These are phyloP conservation scores for Brachionichthys hirsutus DNA, from an alignment of 2,113 vertebrate genomes.

Conservation along the genomic window DNA sequence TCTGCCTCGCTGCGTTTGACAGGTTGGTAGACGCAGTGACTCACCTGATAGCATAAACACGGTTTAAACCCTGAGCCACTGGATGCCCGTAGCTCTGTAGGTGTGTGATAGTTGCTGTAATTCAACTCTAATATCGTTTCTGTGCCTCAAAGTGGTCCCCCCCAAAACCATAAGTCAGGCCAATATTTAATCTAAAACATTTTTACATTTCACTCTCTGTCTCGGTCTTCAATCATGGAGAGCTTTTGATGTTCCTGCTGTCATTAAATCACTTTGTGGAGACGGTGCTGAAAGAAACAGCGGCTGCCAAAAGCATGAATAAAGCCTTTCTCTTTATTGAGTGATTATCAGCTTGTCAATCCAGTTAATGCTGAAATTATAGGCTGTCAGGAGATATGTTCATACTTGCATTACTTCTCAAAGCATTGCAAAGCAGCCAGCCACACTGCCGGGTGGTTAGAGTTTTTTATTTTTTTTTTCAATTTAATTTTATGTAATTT, in stretches of 20 bases:
- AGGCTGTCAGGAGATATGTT: constrained; percentile 52
- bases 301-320: constrained; percentile 57
- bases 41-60: neutral
- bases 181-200: constrained; percentile 3
- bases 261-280: constrained; percentile 42
- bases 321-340: constrained; percentile 60
- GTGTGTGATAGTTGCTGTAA: neutral
- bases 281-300: constrained; percentile 47
- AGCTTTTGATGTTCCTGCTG: constrained; percentile 35
- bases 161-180: constrained; percentile 7
- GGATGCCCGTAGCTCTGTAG: neutral
- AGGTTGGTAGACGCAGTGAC: constrained; percentile 65
- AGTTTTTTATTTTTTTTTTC: constrained; percentile 31
- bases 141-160: constrained; percentile 6
- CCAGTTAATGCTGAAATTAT: constrained; percentile 65
- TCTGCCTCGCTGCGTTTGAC: constrained; percentile 82
- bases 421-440: constrained; percentile 41
- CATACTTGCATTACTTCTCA: constrained; percentile 47
- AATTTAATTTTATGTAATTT: constrained; percentile 50
- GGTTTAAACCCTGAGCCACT: neutral
- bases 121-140: neutral
- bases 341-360: constrained; percentile 69
- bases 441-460: constrained; percentile 15
- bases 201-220: constrained; percentile 26
- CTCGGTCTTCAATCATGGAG: constrained; percentile 26